A percentile compares a stretch with the other conserved stretches of the same genome.
phyloP scores from a whole-genome alignment of 2,797 vertebrate species.

The Sylvilagus floridanus region DNA sequence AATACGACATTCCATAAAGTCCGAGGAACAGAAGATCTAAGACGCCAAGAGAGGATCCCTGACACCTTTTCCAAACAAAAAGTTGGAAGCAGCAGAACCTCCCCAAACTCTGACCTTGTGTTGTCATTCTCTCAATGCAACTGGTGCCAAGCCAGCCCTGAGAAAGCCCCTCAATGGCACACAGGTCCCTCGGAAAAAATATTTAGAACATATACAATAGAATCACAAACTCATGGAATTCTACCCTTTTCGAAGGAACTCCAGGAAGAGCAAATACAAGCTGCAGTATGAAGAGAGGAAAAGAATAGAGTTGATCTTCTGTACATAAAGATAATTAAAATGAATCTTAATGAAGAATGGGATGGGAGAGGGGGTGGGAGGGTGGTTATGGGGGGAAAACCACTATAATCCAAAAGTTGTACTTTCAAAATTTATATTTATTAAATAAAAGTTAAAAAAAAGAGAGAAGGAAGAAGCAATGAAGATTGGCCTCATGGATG shows the following conservation, averaged over 20 bases:
- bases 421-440: too few species aligned
- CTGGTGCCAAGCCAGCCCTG: conserved; percentile 86
- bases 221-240: too few species aligned
- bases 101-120: conserved; percentile 77
- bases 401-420: too few species aligned
- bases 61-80: conserved; percentile 84
- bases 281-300: background rate
- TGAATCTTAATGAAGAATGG: too few species aligned
- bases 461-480: background rate
- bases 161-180: conserved; percentile 90
- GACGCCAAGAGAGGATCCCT: conserved; percentile 83
- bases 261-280: too few species aligned
- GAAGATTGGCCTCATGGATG: conserved; percentile 94
- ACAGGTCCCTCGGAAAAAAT: conserved; percentile 90
- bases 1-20: conserved; percentile 85
- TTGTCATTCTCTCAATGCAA: conserved; percentile 80
- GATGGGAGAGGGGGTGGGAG: too few species aligned
- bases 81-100: conserved; percentile 86
- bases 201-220: background rate
- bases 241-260: too few species aligned
- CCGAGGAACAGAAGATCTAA: conserved; percentile 89
- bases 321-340: too few species aligned
- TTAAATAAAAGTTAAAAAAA: too few species aligned
- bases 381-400: too few species aligned
- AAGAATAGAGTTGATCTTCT: too few species aligned